phyloP scores from a whole-genome alignment of 2,888 invertebrate genomes.

The Argyresthia albistria region DNA sequence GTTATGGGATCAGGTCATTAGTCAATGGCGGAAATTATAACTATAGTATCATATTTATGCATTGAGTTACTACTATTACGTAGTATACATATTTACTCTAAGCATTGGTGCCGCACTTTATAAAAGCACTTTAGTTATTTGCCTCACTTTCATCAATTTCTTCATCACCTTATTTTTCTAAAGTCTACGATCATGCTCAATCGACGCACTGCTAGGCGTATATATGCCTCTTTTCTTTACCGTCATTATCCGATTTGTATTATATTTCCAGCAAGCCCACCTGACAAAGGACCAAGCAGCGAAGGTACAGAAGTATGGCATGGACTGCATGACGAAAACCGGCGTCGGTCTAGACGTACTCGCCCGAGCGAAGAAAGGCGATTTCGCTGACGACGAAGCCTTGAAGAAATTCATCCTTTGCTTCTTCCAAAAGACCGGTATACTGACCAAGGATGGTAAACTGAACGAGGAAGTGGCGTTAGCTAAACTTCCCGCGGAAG shows the following conservation, averaged over 20 bases:
- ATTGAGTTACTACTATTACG: no score
- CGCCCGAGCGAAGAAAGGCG: conserved; percentile 44
- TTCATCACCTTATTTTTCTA: neutral
- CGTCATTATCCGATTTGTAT: neutral
- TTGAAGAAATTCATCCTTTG: conserved; percentile 59
- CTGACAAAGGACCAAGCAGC: conserved; percentile 35
- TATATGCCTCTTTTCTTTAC: neutral
- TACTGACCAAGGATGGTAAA: conserved; percentile 39
- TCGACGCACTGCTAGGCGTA: no score
- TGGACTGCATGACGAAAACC: conserved; percentile 43
- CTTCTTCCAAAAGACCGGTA: conserved; percentile 53
- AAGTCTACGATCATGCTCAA: neutral
- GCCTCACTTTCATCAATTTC: no score
- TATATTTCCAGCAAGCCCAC: conserved; percentile 29
- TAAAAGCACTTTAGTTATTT: no score
- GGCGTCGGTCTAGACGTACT: conserved; percentile 41
- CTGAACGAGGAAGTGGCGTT: conserved; percentile 50
- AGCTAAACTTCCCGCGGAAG: conserved; percentile 43
- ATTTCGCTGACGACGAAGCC: conserved; percentile 42
- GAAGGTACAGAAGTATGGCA: conserved; percentile 26
- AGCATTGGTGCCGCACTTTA: no score
- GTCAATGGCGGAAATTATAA: no score
- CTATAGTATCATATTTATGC: no score
- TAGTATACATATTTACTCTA: no score
- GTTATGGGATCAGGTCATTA: no score